Evolutionary conservation across 92 coral and sea anemone genomes (phyloP), one percentile per base, ranked within the genome.

Genomic region (Pocillopora meandrina): DNA sequence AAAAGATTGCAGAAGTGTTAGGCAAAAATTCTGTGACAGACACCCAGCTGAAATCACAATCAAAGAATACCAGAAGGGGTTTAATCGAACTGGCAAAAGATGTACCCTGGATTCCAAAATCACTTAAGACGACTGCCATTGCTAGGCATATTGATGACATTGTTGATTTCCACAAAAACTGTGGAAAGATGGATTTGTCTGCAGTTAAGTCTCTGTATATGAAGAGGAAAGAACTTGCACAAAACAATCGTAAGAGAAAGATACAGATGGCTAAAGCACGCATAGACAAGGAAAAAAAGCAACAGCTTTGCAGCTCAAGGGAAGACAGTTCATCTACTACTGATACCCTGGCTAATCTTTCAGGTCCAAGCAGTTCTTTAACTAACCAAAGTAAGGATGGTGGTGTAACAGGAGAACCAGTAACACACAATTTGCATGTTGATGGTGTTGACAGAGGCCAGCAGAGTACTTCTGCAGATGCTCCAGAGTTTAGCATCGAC

Each of bases 61-160:
- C 72, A 18, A 19, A 52, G 0, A 12, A 35, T 2, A 5, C 61
- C 2, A 87, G 62, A 23, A 31, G 12, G 19, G 60, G 78, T 31
- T 86, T 93, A 61, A 55, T 84, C 7, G 87, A 91, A 34, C 65
- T 90, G 86, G 93, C 92, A 15, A 79, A 89, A 56, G 76, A 91
- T 10, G 84, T 93, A 33, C 98, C 98, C 17, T 94, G 98, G 98
- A 82, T 92, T 13, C 77, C 86, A 52, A 34, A 80, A 58, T 64
- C 88, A 5, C 84, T 89, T 18, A 80, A 62, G 16, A 26, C 34
- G 13, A 78, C 42, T 20, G 69, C 31, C 35, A 92, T 91, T 85
- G 49, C 86, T 13, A 89, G 60, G 65, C 87, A 79, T 75, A 74
- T 89, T 13, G 85, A 75, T 34, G 88, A 89, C 36, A 85, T 91